Base-by-base conservation (phyloP, 2,888 invertebrate species). In the Drosophila rubida region DNA sequence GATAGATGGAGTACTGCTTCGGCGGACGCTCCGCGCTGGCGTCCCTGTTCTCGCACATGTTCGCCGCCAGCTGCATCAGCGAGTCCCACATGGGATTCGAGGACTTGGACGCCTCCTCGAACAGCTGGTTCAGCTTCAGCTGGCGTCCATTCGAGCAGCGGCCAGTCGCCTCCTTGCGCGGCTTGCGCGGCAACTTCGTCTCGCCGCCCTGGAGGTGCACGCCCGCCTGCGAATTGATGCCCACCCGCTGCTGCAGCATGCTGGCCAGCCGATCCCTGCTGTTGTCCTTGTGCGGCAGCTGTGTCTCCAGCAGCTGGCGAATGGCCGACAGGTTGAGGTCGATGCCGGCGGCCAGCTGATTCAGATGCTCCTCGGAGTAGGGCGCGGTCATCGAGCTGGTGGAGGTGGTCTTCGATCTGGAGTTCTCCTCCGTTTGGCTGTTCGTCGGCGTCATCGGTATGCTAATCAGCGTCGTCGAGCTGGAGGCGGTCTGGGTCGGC, bases 1-100 rank as follows among this genome's bases (percentile, higher is more conserved):
- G 5, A 23, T 87, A 83, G 4, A 78, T 55, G 2, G 79, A 59
- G 9, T 67, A 78, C 16, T 76, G 58, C 8, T 73, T 81, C 0
- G 32, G 41, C 0, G 32, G 30, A 41, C 27, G 25, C 27, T 64
- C 14, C 0, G 9, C 8, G 14, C 1, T 25, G 0, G 8, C 11
- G 1, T 72, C 59, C 6, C 25, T 57, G 13, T 55, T n/a, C 11
- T 65, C 57, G 19, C 70, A 68, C 73, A 81, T 59, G 0, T 68
- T 66, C 2, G 53, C 49, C 13, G 75, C 69, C 44, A 83, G 44
- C 35, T 78, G 70, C 74, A 66, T 60, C 0, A 87, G 39, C 0
- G 78, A 60, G 0, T 57, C 46, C 65, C 66, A 73, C 35, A 78
- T 35, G 0, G 61, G 49, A 55, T 59, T 57, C 2, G 55, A 14